Percentiles rank a stretch among this genome's conserved stretches.
phyloP scores from a whole-genome alignment of 2,797 vertebrate species.

The Brachyalestes nurse region DNA sequence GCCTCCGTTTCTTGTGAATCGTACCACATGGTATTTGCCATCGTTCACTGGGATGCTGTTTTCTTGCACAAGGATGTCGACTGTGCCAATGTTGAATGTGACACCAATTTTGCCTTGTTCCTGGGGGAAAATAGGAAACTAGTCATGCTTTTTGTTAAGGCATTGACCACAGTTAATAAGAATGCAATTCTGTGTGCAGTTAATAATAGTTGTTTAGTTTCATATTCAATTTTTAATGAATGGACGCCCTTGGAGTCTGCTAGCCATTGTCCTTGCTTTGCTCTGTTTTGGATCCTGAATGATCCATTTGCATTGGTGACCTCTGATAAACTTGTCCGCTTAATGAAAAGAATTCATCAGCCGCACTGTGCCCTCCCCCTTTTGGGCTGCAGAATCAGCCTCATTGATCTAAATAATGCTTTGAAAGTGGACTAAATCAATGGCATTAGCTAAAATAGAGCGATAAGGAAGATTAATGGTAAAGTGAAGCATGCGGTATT shows the following conservation, averaged over 20 bases:
- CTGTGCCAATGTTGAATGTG: slow-evolving; percentile 95
- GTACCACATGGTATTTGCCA: slow-evolving; percentile 96
- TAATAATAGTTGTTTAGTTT: slow-evolving; percentile 13
- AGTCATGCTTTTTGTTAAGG: background rate
- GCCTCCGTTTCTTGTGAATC: slow-evolving; percentile 95
- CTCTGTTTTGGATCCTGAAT: slow-evolving; percentile 39
- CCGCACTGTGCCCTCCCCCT: slow-evolving; percentile 41
- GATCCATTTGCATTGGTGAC: slow-evolving; percentile 52
- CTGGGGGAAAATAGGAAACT: slow-evolving; percentile 70
- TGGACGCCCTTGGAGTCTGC: slow-evolving; percentile 44
- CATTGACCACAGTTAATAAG: background rate
- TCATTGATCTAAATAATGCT: slow-evolving; percentile 66
- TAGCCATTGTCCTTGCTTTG: slow-evolving; percentile 42
- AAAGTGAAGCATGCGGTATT: slow-evolving; percentile 35
- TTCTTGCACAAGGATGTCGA: slow-evolving; percentile 94
- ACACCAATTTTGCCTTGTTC: slow-evolving; percentile 98
- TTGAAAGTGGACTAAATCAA: slow-evolving; percentile 71
- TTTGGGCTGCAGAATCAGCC: slow-evolving; percentile 56
- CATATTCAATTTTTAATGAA: slow-evolving; percentile 37
- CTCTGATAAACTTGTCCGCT: slow-evolving; percentile 58
- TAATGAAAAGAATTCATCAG: slow-evolving; percentile 65
- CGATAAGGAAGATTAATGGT: slow-evolving; percentile 64
- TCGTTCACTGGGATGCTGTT: slow-evolving; percentile 93
- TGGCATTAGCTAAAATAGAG: slow-evolving; percentile 62
- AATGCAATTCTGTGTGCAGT: background rate